These are phyloP conservation scores for Pipistrellus kuhlii DNA, from an alignment of 2,797 vertebrate genomes.

Conservation along the genomic window DNA sequence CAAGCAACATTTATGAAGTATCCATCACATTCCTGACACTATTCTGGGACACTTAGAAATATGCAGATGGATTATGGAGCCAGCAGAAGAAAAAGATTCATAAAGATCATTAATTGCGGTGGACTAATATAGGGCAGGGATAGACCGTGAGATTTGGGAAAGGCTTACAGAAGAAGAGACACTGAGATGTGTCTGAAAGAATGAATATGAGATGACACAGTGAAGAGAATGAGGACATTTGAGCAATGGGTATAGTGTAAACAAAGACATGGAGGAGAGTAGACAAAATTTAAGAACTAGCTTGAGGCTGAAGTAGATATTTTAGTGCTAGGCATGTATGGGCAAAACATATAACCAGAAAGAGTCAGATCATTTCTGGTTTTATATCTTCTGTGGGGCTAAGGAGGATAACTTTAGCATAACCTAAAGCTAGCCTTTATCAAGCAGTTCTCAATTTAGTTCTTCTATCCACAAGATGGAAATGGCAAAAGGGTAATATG, in stretches of 20 bases:
- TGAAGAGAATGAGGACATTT: background rate
- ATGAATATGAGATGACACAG: background rate
- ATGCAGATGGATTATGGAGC: background rate
- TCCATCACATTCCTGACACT: background rate
- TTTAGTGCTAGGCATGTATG: background rate
- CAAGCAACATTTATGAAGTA: background rate
- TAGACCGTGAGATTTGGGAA: background rate
- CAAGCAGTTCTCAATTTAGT: background rate
- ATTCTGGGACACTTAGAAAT: background rate
- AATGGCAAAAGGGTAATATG: background rate
- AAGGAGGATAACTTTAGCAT: background rate
- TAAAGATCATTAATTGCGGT: background rate
- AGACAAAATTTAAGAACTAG: background rate
- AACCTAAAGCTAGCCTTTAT: background rate
- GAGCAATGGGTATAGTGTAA: accelerated
- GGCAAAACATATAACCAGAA: background rate
- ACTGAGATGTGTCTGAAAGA: background rate
- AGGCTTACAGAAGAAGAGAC: background rate
- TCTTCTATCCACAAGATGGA: background rate
- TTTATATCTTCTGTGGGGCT: background rate
- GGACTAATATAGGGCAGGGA: background rate
- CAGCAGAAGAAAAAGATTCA: background rate
- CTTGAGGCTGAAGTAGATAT: background rate
- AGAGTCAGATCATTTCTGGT: background rate
- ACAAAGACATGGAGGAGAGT: background rate